Conservation (phyloP, 2,888 invertebrate genomes). For the Cynaeus angustus region DNA sequence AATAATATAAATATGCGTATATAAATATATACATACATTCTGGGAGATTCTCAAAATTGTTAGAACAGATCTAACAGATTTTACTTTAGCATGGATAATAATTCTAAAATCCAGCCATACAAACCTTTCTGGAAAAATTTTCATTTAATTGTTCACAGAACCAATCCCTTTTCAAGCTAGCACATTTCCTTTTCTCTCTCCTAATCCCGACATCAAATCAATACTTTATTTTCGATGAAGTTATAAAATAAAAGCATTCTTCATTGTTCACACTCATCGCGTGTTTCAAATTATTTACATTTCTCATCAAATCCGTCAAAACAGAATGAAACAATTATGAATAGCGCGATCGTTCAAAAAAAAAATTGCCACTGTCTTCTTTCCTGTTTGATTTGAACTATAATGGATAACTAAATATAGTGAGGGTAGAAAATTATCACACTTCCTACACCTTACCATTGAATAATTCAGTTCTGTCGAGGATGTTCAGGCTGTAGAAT, state of each 20-base stretch:
- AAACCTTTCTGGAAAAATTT: no score
- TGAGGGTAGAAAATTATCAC: conserved; percentile 34
- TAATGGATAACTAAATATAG: conserved; percentile 23
- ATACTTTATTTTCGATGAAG: conserved; percentile 4
- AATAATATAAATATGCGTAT: no score
- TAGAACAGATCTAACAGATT: no score
- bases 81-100: no score
- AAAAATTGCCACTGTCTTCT: not conserved
- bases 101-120: no score
- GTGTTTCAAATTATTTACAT: conserved; percentile 26
- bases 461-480: conserved; percentile 30
- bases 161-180: not conserved
- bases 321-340: conserved; percentile 21
- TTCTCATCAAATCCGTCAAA: conserved; percentile 3
- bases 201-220: not conserved
- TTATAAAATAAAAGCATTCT: conserved; percentile 4
- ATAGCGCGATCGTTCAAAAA: not conserved
- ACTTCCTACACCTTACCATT: conserved; percentile 31
- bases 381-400: not conserved
- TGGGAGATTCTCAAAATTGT: no score
- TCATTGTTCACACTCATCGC: conserved; percentile 14
- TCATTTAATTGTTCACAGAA: not conserved
- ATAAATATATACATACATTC: no score
- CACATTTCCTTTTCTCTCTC: not conserved
- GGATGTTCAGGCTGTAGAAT: conserved; percentile 26